Base-by-base conservation (phyloP, 1,140 invertebrate species). In the Leptestheria dahalacensis region DNA sequence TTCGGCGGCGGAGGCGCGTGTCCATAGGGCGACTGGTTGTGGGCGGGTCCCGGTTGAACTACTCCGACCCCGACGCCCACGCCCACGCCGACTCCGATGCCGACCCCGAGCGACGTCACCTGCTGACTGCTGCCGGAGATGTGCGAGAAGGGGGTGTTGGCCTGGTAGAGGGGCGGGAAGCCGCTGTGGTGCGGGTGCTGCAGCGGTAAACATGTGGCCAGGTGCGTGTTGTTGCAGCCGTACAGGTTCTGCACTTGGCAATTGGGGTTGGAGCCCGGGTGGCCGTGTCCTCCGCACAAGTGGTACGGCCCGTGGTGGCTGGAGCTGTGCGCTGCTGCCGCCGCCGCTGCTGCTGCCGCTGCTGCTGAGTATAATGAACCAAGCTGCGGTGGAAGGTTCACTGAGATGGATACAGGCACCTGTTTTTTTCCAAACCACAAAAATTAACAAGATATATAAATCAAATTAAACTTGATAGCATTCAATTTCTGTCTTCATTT, bases 381-480 rank as follows among this genome's bases (percentile, higher is more conserved):
- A 41, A 53, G 70, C 66, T 66, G 78, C 57, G 66, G 76, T 62
- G 79, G 68, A 61, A 77, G 69, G 15, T 78, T 77, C 58, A 84
- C 68, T 26, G 81, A 78, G 57, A 82, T 73, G 48, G 79, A 78
- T 18, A 81, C 78, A 48, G 79, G 79, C 56, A 82, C 77, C 74
- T 77, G 68, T 9, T 66, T 65, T 62, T 66, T 56, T 28, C 62
- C 60, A 60, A 55, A 51, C 63, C 49, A 61, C 2, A 57, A 18
- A 23, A 33, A 60, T 29, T n/a, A 47, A 15, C 53, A 33, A 41
- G 11, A 11, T 12, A 47, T 47, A n/a, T 47, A n/a, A n/a, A n/a
- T n/a, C n/a, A n/a, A n/a, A n/a, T n/a, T n/a, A n/a, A n/a, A n/a
- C n/a, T n/a, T n/a, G n/a, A n/a, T n/a, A n/a, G n/a, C n/a, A n/a